Conservation (phyloP, 2,888 invertebrate genomes). For the Nemurella pictetii region DNA sequence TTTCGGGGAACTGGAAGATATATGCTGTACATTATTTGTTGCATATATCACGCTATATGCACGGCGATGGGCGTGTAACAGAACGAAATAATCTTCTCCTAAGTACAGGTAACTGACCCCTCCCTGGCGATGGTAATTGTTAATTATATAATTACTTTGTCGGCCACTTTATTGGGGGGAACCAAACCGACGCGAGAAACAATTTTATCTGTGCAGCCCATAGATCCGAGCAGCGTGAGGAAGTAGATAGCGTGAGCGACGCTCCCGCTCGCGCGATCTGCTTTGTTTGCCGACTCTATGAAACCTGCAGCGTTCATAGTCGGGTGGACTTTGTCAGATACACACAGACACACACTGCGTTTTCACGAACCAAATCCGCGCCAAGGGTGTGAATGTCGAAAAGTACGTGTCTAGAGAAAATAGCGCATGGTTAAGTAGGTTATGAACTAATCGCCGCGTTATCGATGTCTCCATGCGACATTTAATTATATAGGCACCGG, state of each 20-base stretch:
- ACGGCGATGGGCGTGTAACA: neutral
- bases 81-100: neutral
- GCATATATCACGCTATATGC: neutral
- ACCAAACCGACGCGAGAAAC: neutral
- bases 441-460: neutral
- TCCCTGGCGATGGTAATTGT: neutral
- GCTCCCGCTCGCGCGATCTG: too few relatives aligned
- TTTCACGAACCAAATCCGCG: too few relatives aligned
- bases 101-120: neutral
- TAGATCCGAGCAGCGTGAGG: neutral
- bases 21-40: neutral
- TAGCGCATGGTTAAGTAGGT: neutral
- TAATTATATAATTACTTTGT: neutral
- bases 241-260: neutral
- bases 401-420: neutral
- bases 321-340: too few relatives aligned
- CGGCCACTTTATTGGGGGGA: neutral
- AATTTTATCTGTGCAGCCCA: neutral
- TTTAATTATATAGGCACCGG: neutral
- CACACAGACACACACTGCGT: too few relatives aligned
- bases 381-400: neutral
- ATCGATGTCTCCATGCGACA: neutral
- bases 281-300: too few relatives aligned
- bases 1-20: constrained; percentile 13
- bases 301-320: too few relatives aligned